Percentiles rank a stretch among this genome's conserved stretches.
phyloP scores from a whole-genome alignment of 2,797 vertebrate genomes.

The Limnodromus scolopaceus region DNA sequence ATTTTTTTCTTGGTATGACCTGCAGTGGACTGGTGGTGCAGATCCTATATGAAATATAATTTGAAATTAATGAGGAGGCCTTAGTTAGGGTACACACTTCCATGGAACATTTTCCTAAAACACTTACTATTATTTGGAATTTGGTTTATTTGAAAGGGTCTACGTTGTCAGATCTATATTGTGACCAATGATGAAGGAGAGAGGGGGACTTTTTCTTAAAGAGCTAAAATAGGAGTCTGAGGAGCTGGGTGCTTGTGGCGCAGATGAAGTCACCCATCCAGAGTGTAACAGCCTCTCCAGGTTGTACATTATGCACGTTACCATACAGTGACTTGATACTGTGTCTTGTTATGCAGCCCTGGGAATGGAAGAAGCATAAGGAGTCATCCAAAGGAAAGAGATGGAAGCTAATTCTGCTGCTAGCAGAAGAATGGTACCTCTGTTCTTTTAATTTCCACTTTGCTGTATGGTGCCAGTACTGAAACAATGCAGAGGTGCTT shows the following conservation, averaged over 20 bases:
- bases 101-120: not conserved
- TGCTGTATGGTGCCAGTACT: not conserved
- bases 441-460: not conserved
- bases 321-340: not conserved
- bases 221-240: not conserved
- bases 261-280: not conserved
- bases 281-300: not conserved
- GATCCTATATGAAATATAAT: not conserved
- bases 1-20: not conserved
- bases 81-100: not conserved
- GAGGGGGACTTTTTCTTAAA: not conserved
- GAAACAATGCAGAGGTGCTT: not conserved
- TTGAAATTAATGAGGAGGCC: not conserved
- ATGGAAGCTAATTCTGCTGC: not conserved
- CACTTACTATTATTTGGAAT: not conserved
- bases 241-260: not conserved
- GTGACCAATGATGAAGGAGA: not conserved
- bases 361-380: not conserved
- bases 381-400: not conserved
- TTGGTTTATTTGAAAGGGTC: not conserved
- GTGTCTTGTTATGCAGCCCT: not conserved
- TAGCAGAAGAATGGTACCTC: not conserved
- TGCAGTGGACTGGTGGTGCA: not conserved
- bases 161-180: not conserved
- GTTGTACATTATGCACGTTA: not conserved